Base-by-base conservation (phyloP, 1,140 invertebrate genomes). In the Trissolcus basalis region DNA sequence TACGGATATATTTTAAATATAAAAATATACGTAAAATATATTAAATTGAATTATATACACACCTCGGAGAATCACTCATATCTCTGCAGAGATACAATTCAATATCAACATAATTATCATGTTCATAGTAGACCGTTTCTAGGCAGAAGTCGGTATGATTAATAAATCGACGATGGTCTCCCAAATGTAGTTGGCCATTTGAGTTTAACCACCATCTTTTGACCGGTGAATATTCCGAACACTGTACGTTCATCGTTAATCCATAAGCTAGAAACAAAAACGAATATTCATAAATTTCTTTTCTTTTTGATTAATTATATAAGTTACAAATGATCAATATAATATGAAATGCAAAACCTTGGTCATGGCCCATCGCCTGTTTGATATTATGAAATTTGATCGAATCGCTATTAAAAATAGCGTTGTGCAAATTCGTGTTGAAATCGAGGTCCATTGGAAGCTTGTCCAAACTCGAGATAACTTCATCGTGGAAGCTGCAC, bases 151-250 rank as follows among this genome's bases (percentile, higher is more conserved):
- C 35, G 0, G 50, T 13, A 15, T 53, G 12, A 10, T 53, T 53
- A 10, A 53, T 0, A 39, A 35, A 53, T 2, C 16, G 48, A 6
- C 12, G 13, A 39, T 53, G 7, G 35, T 53, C 50, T 3, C 33
- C 15, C 11, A 53, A 39, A 11, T 39, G 13, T 15, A 53, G 1
- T 14, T 53, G 12, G 3, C 50, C 33, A 15, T 53, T 11, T 14
- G 33, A 15, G 39, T 14, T 36, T 0, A 53, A 8, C 50, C 50
- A 53, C 50, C 50, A 53, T 53, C 50, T 39, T 53, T 15, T 53
- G 8, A 53, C 16, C 1, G 50, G 50, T 11, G 1, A 15, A 7
- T 4, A 14, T 1, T 7, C 5, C 2, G 33, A 16, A 16, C 50
- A 53, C 14, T 53, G 1, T 12, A 11, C 1, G 39, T 53, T 14